Base-by-base conservation (phyloP, 2,113 vertebrate genomes). In the Talpa occidentalis region DNA sequence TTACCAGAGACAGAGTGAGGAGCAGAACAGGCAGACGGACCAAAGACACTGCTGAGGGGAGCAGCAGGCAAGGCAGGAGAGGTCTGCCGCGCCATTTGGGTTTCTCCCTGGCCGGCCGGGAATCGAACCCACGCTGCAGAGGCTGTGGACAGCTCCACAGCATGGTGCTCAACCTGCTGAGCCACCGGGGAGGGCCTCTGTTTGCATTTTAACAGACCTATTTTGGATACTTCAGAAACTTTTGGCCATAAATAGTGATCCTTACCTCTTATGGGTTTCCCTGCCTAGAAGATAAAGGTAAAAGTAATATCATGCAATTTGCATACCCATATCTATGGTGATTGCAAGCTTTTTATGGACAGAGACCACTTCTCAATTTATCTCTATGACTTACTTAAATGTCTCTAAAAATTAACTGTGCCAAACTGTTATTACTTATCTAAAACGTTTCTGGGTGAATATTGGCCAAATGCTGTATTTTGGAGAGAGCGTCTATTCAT, bases 161-260 rank as follows among this genome's bases (percentile, higher is more conserved):
- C n/a, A n/a, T n/a, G n/a, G n/a, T n/a, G n/a, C n/a, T n/a, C n/a
- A n/a, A n/a, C n/a, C n/a, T n/a, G n/a, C n/a, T n/a, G n/a, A n/a
- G n/a, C n/a, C n/a, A n/a, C n/a, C n/a, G n/a, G n/a, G n/a, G n/a
- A n/a, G n/a, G n/a, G 37, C 60, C 95, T 62, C 3, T 64, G 37
- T 81, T 87, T 62, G 35, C 54, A 67, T 90, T 79, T 82, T 64
- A 82, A 78, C 47, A 26, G 37, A 47, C 10, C 60, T 49, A 14
- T 91, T 85, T 90, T 59, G n/a, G 93, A 37, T 80, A 85, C 32
- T 88, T 94, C 26, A 94, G 69, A 67, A 42, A 26, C 37, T 78
- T 95, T 67, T 49, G 14, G 17, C 11, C 84, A 22, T 49, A 30
- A 30, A 52, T 47, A 81, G 2, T 24, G 89, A 93, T 67, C 80